Percentiles rank a stretch among this genome's conserved stretches.
phyloP scores from a whole-genome alignment of 2,113 vertebrate species.

The Lethenteron camtschaticum region DNA sequence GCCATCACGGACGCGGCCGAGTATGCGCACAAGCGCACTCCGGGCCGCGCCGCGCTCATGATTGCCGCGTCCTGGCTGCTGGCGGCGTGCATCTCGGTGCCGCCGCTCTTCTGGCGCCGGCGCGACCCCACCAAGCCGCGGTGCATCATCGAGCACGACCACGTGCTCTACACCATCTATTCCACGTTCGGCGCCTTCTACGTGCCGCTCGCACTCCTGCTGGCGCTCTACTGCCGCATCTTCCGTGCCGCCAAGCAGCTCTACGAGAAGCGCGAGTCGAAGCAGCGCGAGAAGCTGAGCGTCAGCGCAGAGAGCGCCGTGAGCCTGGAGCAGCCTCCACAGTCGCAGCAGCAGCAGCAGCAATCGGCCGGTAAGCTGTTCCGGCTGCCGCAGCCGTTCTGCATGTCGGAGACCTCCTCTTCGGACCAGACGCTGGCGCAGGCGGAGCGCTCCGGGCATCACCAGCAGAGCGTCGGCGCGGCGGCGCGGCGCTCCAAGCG shows the following conservation, averaged over 20 bases:
- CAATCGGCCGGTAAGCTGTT: no score
- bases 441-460: no score
- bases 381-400: no score
- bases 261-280: background rate
- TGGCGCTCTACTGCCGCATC: constrained; percentile 3
- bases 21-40: constrained; percentile 1
- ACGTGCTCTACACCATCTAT: constrained; percentile 1
- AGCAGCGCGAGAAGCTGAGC: background rate
- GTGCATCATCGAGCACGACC: background rate
- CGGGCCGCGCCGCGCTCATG: background rate
- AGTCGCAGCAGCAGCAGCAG: no score
- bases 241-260: background rate
- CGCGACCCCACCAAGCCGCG: background rate
- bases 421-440: no score
- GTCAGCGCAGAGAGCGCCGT: no score
- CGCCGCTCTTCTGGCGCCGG: background rate
- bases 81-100: background rate
- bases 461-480: no score
- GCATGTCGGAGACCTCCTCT: no score
- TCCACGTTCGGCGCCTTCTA: constrained; percentile 3
- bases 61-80: background rate
- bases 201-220: background rate
- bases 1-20: constrained; percentile 3
- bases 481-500: no score
- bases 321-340: no score